Percentiles rank a stretch among this genome's conserved stretches.
These are phyloP conservation scores for Psilopsiagon aymara DNA, from an alignment of 2,113 vertebrate species.

Conservation along the genomic window DNA sequence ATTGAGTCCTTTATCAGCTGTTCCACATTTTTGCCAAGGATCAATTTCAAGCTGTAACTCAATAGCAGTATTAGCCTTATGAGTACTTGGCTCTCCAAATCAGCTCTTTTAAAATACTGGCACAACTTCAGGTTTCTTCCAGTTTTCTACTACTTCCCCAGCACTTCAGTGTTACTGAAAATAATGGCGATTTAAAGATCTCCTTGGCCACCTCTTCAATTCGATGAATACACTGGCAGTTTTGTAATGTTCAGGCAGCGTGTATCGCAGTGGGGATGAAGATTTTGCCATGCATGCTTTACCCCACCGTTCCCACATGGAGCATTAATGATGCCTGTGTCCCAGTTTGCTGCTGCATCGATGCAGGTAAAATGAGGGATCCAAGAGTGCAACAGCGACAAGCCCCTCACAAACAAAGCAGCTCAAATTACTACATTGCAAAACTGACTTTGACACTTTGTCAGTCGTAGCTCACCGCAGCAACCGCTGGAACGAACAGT, in stretches of 20 bases:
- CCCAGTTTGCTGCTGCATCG: neutral
- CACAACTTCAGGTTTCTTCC: neutral
- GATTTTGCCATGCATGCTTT: neutral
- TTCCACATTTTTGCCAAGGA: constrained; percentile 20
- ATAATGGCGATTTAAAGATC: neutral
- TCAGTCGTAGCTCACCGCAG: neutral
- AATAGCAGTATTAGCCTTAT: neutral
- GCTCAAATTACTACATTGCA: neutral
- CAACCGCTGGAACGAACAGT: rapidly evolving
- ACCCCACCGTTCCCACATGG: neutral
- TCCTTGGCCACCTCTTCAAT: neutral
- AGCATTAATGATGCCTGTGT: neutral
- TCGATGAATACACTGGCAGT: rapidly evolving
- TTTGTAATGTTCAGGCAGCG: neutral
- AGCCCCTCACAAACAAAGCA: rapidly evolving
- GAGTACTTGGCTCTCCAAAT: neutral
- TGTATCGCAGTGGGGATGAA: neutral
- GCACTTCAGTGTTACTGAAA: neutral
- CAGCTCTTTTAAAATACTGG: neutral
- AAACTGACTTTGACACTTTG: neutral
- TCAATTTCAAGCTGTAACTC: constrained; percentile 45
- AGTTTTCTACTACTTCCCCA: neutral
- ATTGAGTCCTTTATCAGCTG: constrained; percentile 6
- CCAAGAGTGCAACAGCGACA: rapidly evolving
- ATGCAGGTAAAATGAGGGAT: neutral